These are phyloP conservation scores for Melanostoma scalare DNA, from an alignment of 2,888 invertebrate species.

Conservation along the genomic window DNA sequence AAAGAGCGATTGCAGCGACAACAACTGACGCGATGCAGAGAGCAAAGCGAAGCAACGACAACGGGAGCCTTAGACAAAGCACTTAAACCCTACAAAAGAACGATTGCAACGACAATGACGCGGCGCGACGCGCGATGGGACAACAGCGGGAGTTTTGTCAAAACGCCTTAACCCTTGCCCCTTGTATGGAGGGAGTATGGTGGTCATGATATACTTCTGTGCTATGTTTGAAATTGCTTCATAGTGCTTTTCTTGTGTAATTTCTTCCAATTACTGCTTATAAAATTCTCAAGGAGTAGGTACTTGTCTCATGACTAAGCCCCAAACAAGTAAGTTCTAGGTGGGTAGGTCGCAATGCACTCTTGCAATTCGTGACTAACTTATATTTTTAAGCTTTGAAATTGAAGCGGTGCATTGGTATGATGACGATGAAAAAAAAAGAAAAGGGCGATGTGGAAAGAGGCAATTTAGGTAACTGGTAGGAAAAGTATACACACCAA, in stretches of 20 bases:
- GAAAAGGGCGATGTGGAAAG: not conserved
- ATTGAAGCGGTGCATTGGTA: conserved; percentile 1
- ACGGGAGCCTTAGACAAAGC: conserved; percentile 6
- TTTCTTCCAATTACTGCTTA: conserved; percentile 50
- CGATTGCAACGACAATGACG: not conserved
- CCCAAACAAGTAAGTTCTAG: conserved; percentile 10
- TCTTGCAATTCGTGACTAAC: conserved; percentile 35
- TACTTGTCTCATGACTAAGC: conserved; percentile 9
- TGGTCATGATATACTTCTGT: too few species aligned
- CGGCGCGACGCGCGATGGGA: too few species aligned
- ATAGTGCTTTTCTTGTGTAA: conserved; percentile 32
- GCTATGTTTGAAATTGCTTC: not conserved
- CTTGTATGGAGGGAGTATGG: too few species aligned
- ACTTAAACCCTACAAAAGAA: not conserved
- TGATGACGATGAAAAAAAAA: not conserved
- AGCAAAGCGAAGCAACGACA: not conserved
- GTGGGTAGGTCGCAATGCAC: conserved; percentile 3
- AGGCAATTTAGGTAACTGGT: not conserved
- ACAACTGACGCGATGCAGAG: not conserved
- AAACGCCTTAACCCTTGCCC: too few species aligned
- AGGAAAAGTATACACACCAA: not conserved
- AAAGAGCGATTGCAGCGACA: not conserved
- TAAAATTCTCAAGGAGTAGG: conserved; percentile 24
- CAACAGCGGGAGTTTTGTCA: too few species aligned
- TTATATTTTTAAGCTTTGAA: conserved; percentile 29